phyloP scores from a whole-genome alignment of 2,113 vertebrate genomes.

The Megaceryle maxima region DNA sequence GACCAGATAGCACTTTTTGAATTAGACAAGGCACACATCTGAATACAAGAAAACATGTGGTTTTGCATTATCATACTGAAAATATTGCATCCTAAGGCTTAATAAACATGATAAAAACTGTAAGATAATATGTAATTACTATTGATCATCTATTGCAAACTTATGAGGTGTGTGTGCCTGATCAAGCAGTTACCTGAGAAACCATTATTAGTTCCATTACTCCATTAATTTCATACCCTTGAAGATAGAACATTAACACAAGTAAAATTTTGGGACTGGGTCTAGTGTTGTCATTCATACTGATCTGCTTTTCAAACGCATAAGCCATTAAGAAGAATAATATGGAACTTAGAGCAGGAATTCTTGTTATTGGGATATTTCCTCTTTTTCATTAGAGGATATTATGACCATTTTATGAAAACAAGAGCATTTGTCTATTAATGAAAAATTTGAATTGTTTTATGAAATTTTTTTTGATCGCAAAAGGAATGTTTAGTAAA shows the following conservation, averaged over 20 bases:
- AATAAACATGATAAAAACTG: background rate
- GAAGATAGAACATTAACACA: background rate
- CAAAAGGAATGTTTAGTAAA: background rate
- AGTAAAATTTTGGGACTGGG: background rate
- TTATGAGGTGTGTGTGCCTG: accelerated
- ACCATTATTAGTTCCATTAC: background rate
- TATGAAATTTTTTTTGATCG: accelerated
- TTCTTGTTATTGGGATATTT: background rate
- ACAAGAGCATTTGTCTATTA: background rate
- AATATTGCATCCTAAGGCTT: background rate
- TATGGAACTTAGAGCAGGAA: no score
- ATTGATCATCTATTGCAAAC: background rate
- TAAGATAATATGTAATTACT: background rate
- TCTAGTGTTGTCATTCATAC: background rate
- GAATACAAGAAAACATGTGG: background rate
- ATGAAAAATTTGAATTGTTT: background rate
- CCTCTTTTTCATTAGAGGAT: background rate
- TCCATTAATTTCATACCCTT: background rate
- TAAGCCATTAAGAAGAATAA: background rate
- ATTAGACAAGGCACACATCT: background rate
- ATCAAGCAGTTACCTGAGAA: background rate
- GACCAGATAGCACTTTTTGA: accelerated
- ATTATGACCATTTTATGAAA: background rate
- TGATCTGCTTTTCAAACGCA: background rate
- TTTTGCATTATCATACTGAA: background rate